Conservation (phyloP, 2,113 vertebrate species). For the Macrotis lagotis region DNA sequence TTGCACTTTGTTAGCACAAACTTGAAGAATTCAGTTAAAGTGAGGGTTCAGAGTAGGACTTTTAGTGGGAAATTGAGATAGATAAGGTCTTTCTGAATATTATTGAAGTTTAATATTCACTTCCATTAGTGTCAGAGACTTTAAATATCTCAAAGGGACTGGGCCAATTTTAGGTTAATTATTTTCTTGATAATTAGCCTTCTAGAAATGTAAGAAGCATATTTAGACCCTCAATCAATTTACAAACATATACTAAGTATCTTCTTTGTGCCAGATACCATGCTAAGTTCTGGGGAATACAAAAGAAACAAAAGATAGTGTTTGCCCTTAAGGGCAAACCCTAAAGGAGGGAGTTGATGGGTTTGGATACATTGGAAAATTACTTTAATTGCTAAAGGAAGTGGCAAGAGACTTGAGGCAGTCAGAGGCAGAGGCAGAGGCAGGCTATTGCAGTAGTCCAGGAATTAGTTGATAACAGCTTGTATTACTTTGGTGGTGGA, state of each 20-base stretch:
- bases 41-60: background rate
- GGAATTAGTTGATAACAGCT: no score
- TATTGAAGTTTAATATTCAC: background rate
- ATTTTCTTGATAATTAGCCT: background rate
- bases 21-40: no score
- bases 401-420: background rate
- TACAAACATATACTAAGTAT: background rate
- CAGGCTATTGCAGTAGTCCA: no score
- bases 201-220: background rate
- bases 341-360: no score
- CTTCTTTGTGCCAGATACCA: no score
- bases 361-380: background rate
- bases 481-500: no score
- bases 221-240: background rate
- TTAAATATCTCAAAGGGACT: background rate
- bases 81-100: background rate
- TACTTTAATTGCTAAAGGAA: background rate
- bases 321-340: no score
- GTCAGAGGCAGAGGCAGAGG: background rate
- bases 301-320: background rate
- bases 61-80: background rate
- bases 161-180: background rate
- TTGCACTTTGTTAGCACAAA: background rate
- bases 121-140: background rate
- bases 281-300: background rate